Percentiles rank a stretch among this genome's conserved stretches.
phyloP scores from a whole-genome alignment of 2,888 invertebrate genomes.

The Volucella bombylans region DNA sequence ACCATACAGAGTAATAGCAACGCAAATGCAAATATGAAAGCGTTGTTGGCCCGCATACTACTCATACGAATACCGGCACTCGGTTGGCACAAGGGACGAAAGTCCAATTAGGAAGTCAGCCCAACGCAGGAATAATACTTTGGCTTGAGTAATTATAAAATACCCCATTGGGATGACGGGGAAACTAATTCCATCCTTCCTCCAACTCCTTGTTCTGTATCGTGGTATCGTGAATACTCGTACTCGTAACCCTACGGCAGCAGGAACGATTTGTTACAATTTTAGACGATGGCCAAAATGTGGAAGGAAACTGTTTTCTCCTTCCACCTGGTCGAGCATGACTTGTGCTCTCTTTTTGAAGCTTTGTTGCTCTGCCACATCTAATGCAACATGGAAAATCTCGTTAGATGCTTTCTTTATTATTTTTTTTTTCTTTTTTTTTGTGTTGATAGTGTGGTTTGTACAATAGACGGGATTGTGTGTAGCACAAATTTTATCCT shows the following conservation, averaged over 20 bases:
- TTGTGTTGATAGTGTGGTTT: slow-evolving; percentile 29
- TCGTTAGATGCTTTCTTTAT: slow-evolving; percentile 22
- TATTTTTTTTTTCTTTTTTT: slow-evolving; percentile 18
- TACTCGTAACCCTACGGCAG: not conserved
- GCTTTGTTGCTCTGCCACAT: slow-evolving; percentile 10
- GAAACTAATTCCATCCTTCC: slow-evolving; percentile 6
- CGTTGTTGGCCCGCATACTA: slow-evolving; percentile 34
- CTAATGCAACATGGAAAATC: slow-evolving; percentile 56
- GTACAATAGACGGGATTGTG: slow-evolving; percentile 10
- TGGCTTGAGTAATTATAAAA: slow-evolving; percentile 45
- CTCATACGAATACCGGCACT: not conserved
- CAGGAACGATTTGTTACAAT: slow-evolving; percentile 6
- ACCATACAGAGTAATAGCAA: not conserved
- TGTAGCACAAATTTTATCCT: slow-evolving; percentile 31
- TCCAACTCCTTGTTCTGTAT: not conserved
- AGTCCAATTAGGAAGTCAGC: slow-evolving; percentile 43
- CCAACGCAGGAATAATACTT: slow-evolving; percentile 11
- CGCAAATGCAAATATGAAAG: slow-evolving; percentile 29
- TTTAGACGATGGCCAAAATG: not conserved
- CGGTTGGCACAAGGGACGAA: slow-evolving; percentile 9
- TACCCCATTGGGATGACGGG: slow-evolving; percentile 34
- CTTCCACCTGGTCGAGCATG: slow-evolving; percentile 37
- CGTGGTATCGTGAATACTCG: not conserved
- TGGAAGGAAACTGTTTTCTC: slow-evolving; percentile 8
- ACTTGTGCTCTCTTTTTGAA: slow-evolving; percentile 4